Evolutionary conservation across 2,888 invertebrate genomes (phyloP), one percentile per base, ranked within the genome.

Genomic region (Cephus sareptanus): DNA sequence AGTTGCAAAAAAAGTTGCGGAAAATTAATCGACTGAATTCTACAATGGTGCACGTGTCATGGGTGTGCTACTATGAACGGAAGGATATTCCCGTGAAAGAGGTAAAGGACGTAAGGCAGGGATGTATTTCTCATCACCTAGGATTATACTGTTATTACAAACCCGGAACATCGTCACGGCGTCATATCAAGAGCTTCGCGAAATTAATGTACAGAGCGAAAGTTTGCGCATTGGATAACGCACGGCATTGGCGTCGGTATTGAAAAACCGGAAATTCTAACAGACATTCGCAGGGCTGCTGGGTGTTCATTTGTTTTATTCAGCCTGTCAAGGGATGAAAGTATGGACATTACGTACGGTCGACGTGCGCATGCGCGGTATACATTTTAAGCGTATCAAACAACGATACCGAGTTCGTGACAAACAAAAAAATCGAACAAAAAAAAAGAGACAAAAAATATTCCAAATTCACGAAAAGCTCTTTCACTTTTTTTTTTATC

Each of bases 141-240:
- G 90, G 90, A 90, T 90, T 90, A 90, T 89, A 89, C 86, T 89
- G 89, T 89, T 90, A 90, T 90, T 90, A 88, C 88, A 85, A 86
- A 87, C 85, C 85, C 83, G 81, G 83, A 80, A 79, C 81, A 81
- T 34, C 79, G 77, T 12, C 73, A 77, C 77, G 82, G 76, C 75
- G 73, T 69, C 75, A 79, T 79, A 76, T 31, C 79, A 76, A 71
- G 87, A 88, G 84, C 84, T 83, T 83, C 81, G 85, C 84, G 85
- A 89, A 89, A 89, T 89, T 89, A 89, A 89, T 89, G 86, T 89
- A 87, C 86, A 86, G 87, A 82, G 75, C 83, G 85, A 89, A 87
- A 86, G 89, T 89, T 89, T 89, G 88, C 89, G 85, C 88, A 87
- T 85, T 85, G 88, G 89, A 89, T 89, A 86, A 87, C 85, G 83